phyloP scores from a whole-genome alignment of 2,888 invertebrate species.

The Rhogogaster chlorosoma region DNA sequence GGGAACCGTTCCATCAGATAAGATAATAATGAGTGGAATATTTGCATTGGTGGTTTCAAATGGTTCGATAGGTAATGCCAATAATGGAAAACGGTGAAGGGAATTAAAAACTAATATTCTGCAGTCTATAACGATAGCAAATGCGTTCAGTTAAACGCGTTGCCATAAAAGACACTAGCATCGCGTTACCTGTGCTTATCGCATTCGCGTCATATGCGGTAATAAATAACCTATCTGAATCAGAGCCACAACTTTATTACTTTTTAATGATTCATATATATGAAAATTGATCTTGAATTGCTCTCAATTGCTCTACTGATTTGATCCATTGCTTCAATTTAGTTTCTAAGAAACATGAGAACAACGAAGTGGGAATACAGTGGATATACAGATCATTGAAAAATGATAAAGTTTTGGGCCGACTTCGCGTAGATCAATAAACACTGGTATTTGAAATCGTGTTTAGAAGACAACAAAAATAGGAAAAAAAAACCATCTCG shows the following conservation, averaged over 20 bases:
- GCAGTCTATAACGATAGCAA: conserved; percentile 19
- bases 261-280: too few relatives aligned
- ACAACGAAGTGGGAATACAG: too few relatives aligned
- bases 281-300: too few relatives aligned
- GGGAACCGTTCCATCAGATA: neutral
- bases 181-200: conserved; percentile 9
- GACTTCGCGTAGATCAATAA: too few relatives aligned
- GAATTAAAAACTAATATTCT: conserved; percentile 42
- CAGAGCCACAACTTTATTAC: too few relatives aligned
- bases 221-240: neutral
- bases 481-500: neutral
- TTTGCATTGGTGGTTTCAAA: conserved; percentile 7
- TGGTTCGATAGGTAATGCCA: conserved; percentile 3
- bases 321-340: too few relatives aligned
- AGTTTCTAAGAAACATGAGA: too few relatives aligned
- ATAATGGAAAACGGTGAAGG: conserved; percentile 31
- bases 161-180: conserved; percentile 12
- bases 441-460: neutral
- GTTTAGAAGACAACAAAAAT: neutral
- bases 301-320: too few relatives aligned
- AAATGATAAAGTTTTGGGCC: too few relatives aligned
- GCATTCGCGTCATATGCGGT: neutral
- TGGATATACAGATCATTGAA: too few relatives aligned
- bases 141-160: conserved; percentile 3
- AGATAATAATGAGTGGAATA: conserved; percentile 31